phyloP scores from a whole-genome alignment of 30 jellyfish, hydroid and myxozoan genomes.

The Nemopilema nomurai region DNA sequence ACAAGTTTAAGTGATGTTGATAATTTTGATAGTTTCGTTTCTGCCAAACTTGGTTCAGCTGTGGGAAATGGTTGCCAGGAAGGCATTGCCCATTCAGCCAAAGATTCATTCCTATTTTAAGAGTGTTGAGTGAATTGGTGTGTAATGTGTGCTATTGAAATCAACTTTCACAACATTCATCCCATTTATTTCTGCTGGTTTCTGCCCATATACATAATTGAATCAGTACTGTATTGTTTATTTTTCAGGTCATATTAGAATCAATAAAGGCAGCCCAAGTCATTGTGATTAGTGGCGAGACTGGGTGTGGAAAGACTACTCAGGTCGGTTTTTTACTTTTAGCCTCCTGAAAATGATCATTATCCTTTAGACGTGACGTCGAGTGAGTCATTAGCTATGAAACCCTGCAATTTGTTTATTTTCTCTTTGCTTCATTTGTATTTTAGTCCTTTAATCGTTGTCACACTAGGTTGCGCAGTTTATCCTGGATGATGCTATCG shows the following conservation, averaged over 20 bases:
- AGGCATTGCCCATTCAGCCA: too few relatives aligned
- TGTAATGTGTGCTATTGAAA: not conserved
- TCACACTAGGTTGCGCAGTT: slow-evolving; percentile 83
- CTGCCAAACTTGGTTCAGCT: too few relatives aligned
- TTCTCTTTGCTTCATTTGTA: not conserved
- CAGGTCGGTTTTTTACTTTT: slow-evolving; percentile 50
- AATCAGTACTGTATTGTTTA: not conserved
- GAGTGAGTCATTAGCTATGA: too few relatives aligned
- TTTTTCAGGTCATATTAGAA: slow-evolving; percentile 46
- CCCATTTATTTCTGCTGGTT: not conserved
- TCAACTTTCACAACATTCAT: not conserved
- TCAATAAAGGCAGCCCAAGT: slow-evolving; percentile 64
- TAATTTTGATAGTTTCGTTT: too few relatives aligned
- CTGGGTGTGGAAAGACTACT: slow-evolving; percentile 96
- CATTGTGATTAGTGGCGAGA: slow-evolving; percentile 79
- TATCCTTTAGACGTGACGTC: too few relatives aligned
- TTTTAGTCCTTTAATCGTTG: too few relatives aligned
- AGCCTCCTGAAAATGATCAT: too few relatives aligned
- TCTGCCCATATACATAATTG: not conserved
- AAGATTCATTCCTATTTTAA: not conserved
- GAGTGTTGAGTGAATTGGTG: not conserved
- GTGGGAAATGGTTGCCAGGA: too few relatives aligned
- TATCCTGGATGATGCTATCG: slow-evolving; percentile 75
- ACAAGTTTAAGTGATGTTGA: too few relatives aligned
- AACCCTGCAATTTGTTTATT: too few relatives aligned